Percentiles rank a stretch among this genome's conserved stretches.
phyloP scores from a whole-genome alignment of 2,888 invertebrate genomes.

The Thecocarcelia acutangulata region DNA sequence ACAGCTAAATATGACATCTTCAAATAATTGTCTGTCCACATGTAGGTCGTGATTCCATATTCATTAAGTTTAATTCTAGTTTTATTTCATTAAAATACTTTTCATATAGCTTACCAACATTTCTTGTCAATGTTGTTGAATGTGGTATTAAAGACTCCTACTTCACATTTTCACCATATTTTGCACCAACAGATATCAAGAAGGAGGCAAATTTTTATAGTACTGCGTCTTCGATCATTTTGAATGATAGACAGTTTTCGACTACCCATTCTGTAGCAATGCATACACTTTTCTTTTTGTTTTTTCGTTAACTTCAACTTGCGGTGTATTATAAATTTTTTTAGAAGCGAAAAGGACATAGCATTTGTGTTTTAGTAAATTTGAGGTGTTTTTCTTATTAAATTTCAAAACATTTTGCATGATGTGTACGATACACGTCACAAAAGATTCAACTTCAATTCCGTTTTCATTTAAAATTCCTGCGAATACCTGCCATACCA shows the following conservation, averaged over 20 bases:
- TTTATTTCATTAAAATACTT: slow-evolving; percentile 42
- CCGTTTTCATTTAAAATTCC: slow-evolving; percentile 19
- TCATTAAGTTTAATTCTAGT: slow-evolving; percentile 4
- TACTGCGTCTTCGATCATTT: slow-evolving; percentile 58
- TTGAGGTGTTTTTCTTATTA: background rate
- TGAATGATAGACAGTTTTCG: slow-evolving; percentile 62
- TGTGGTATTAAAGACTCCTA: slow-evolving; percentile 10
- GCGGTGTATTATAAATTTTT: slow-evolving; percentile 8
- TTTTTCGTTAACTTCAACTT: slow-evolving; percentile 1
- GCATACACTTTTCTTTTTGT: slow-evolving; percentile 46
- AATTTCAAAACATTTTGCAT: slow-evolving; percentile 17
- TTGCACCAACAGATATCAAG: slow-evolving; percentile 13
- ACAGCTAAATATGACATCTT: slow-evolving; percentile 59
- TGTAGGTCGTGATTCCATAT: too few relatives aligned
- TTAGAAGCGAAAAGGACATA: background rate
- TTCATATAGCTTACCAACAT: slow-evolving; percentile 12
- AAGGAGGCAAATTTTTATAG: slow-evolving; percentile 30
- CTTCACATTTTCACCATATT: slow-evolving; percentile 16
- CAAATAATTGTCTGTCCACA: slow-evolving; percentile 61
- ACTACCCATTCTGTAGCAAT: slow-evolving; percentile 36
- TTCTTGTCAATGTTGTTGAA: slow-evolving; percentile 25
- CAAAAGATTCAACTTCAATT: background rate
- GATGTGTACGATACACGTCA: slow-evolving; percentile 20
- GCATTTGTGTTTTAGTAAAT: slow-evolving; percentile 25
- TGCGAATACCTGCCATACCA: slow-evolving; percentile 4